A percentile compares a stretch with the other conserved stretches of the same genome.
These are phyloP conservation scores for Melanostoma mellinum DNA, from an alignment of 2,888 invertebrate genomes.

Conservation along the genomic window DNA sequence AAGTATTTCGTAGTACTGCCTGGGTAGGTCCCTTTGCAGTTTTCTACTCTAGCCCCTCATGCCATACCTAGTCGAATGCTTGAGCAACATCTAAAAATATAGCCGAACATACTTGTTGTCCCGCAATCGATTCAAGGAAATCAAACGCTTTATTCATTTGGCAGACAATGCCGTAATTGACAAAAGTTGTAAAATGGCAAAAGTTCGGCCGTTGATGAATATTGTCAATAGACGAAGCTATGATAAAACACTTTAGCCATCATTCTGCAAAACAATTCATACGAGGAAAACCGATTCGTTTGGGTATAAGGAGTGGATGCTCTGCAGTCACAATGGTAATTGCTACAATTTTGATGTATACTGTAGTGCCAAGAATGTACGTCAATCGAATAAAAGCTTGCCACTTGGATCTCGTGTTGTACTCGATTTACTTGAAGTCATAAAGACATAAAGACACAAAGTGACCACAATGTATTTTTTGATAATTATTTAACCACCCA, in stretches of 20 bases:
- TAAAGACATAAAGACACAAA: too few relatives aligned
- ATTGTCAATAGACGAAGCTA: slow-evolving; percentile 17
- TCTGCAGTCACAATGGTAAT: not conserved
- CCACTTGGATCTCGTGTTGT: slow-evolving; percentile 25
- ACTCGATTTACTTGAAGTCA: too few relatives aligned
- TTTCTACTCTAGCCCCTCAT: too few relatives aligned
- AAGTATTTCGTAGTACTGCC: too few relatives aligned
- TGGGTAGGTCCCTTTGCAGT: too few relatives aligned
- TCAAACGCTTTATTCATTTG: too few relatives aligned
- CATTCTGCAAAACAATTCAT: slow-evolving; percentile 6
- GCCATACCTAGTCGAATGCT: too few relatives aligned
- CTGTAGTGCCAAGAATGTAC: slow-evolving; percentile 1
- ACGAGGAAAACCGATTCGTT: too few relatives aligned
- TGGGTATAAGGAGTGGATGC: too few relatives aligned
- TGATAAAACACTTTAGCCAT: slow-evolving; percentile 26
- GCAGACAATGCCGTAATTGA: not conserved
- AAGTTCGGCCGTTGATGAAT: not conserved
- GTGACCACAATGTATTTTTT: slow-evolving; percentile 7
- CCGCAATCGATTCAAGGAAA: too few relatives aligned
- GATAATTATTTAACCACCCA: not conserved
- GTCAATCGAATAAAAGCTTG: slow-evolving; percentile 11
- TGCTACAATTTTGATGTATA: slow-evolving; percentile 5
- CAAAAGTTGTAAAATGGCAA: not conserved
- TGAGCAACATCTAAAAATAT: too few relatives aligned
- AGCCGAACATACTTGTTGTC: too few relatives aligned